A percentile compares a stretch with the other conserved stretches of the same genome.
Evolutionary conservation across 2,797 vertebrate species (phyloP).

Genomic region (Melanotaenia pygmaea): DNA sequence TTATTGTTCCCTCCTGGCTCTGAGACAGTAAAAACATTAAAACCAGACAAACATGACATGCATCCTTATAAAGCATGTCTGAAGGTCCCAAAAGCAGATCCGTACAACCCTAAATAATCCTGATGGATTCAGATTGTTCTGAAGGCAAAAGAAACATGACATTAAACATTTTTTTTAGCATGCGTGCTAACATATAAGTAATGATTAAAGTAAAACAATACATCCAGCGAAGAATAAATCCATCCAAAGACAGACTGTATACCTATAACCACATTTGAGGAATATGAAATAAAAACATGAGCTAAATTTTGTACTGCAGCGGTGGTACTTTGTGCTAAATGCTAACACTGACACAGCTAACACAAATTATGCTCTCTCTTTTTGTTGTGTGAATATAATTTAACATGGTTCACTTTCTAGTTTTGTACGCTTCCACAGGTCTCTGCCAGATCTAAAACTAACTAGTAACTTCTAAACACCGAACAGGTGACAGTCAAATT

Average conservation of each 20-base stretch:
- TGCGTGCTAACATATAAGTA: not conserved
- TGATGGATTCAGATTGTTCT: not conserved
- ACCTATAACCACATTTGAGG: not conserved
- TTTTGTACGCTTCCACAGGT: not conserved
- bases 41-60: conserved; percentile 20
- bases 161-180: not conserved
- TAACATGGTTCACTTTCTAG: not conserved
- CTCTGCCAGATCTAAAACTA: not conserved
- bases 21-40: conserved; percentile 27
- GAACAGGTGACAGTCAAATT: not conserved
- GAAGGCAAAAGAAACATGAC: not conserved
- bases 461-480: not conserved
- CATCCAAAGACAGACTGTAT: not conserved
- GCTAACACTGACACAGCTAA: not conserved
- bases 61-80: conserved; percentile 11
- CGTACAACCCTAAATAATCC: conserved; percentile 7
- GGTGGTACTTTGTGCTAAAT: not conserved
- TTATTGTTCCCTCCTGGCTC: conserved; percentile 23
- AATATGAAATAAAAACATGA: not conserved
- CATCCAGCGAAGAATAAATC: not conserved
- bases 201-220: not conserved
- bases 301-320: not conserved
- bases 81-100: not conserved
- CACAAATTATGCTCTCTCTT: not conserved
- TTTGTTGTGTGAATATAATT: not conserved